Evolutionary conservation across 2,888 invertebrate species (phyloP).

Genomic region (Ptilodon capucinus): DNA sequence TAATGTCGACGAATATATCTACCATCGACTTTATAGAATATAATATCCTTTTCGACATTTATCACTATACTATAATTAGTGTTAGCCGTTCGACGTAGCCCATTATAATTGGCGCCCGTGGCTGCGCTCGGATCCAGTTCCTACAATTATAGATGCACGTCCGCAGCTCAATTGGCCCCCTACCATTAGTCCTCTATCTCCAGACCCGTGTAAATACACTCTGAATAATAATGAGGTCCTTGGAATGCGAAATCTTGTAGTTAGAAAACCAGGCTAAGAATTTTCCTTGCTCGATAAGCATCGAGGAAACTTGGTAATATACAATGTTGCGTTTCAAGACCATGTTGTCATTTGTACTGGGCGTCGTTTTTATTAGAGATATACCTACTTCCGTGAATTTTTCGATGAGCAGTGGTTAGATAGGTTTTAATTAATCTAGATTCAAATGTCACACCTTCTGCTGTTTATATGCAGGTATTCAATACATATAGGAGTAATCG

Average conservation of each 20-base stretch:
- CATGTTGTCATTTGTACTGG: conserved; percentile 19
- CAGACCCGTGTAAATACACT: conserved; percentile 50
- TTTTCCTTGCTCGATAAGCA: conserved; percentile 37
- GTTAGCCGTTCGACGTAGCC: conserved; percentile 36
- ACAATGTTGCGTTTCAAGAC: conserved; percentile 26
- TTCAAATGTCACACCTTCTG: too few species aligned
- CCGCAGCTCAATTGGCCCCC: conserved; percentile 41
- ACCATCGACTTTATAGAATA: conserved; percentile 4
- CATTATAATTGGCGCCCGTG: conserved; percentile 50
- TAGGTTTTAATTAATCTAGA: too few species aligned
- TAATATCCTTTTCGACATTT: conserved; percentile 52
- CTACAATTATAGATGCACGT: conserved; percentile 53
- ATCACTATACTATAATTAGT: conserved; percentile 51
- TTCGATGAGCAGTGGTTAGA: conserved; percentile 8
- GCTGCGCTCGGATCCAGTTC: conserved; percentile 41
- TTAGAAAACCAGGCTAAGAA: conserved; percentile 41
- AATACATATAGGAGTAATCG: too few species aligned
- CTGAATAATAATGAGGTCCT: conserved; percentile 61
- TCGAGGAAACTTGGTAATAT: conserved; percentile 44
- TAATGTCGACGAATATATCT: not conserved
- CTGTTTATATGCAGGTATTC: too few species aligned
- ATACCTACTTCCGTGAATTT: conserved; percentile 16
- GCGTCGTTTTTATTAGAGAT: conserved; percentile 26
- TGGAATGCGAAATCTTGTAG: conserved; percentile 43
- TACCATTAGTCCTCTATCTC: conserved; percentile 43